Evolutionary conservation across 1,140 invertebrate genomes (phyloP).

Genomic region (Venturia canescens): DNA sequence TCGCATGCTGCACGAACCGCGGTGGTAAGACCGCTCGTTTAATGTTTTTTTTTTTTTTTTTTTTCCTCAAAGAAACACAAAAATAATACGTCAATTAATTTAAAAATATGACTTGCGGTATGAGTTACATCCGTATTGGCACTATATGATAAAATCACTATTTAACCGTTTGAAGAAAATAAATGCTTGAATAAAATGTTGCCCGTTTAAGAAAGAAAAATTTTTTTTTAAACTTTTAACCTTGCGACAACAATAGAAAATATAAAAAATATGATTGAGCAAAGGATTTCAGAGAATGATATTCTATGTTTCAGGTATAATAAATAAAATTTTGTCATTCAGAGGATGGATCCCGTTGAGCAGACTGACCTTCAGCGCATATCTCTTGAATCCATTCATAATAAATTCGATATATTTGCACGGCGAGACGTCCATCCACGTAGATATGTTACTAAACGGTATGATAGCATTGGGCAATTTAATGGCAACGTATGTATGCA

Average conservation of each 20-base stretch:
- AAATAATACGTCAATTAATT: no score
- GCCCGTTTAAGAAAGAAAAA: not conserved
- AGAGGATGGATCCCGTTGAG: constrained; percentile 75
- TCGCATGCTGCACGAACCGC: constrained; percentile 75
- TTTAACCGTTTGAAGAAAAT: no score
- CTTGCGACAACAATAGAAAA: no score
- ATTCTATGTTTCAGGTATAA: constrained; percentile 65
- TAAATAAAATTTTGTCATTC: constrained; percentile 73
- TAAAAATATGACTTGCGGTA: no score
- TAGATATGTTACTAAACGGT: constrained; percentile 62
- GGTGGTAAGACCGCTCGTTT: constrained; percentile 60
- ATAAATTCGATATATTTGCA: constrained; percentile 65
- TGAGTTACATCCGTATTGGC: no score
- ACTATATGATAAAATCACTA: no score
- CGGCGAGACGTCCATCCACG: constrained; percentile 55
- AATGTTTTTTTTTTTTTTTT: no score
- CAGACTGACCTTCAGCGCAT: constrained; percentile 75
- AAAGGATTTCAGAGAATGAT: not conserved
- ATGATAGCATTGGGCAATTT: constrained; percentile 58
- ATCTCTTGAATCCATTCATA: constrained; percentile 77
- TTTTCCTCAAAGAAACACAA: no score
- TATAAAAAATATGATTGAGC: not conserved
- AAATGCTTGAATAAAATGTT: no score
- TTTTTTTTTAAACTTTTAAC: no score
- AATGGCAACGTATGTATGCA: constrained; percentile 59